A percentile compares a stretch with the other conserved stretches of the same genome.
Conservation (phyloP, 2,113 vertebrate genomes). For the Sminthopsis crassicaudata region DNA sequence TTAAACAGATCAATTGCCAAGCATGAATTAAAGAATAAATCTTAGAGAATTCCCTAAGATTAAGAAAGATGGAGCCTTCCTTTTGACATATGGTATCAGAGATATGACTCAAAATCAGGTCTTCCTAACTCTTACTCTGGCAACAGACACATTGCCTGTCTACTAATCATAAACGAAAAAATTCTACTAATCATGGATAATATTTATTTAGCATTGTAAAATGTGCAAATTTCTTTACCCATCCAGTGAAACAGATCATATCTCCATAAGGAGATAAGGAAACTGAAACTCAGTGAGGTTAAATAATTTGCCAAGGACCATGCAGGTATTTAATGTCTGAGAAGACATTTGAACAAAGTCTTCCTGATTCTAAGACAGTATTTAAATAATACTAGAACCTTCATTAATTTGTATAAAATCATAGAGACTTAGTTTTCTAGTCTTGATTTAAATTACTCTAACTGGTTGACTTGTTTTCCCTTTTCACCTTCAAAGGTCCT, state of each 20-base stretch:
- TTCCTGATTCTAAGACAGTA: neutral
- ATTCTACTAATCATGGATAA: neutral
- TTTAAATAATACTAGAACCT: neutral
- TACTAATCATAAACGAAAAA: neutral
- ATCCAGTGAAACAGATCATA: neutral
- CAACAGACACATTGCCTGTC: neutral
- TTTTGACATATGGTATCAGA: neutral
- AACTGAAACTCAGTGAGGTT: neutral
- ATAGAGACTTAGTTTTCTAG: neutral
- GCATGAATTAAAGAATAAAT: neutral
- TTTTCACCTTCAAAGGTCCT: slow-evolving; percentile 29
- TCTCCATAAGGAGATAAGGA: neutral
- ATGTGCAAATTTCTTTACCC: neutral
- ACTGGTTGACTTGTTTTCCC: slow-evolving; percentile 8
- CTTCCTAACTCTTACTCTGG: neutral
- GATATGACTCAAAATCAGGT: neutral
- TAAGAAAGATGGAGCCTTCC: neutral
- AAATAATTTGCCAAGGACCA: neutral
- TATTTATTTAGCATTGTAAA: neutral
- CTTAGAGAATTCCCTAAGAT: neutral
- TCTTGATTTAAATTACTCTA: neutral
- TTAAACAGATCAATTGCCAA: neutral
- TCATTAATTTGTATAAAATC: neutral
- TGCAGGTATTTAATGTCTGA: neutral
- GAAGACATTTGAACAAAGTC: neutral